Conservation (phyloP, 2,113 vertebrate genomes). For the Sander vitreus region DNA sequence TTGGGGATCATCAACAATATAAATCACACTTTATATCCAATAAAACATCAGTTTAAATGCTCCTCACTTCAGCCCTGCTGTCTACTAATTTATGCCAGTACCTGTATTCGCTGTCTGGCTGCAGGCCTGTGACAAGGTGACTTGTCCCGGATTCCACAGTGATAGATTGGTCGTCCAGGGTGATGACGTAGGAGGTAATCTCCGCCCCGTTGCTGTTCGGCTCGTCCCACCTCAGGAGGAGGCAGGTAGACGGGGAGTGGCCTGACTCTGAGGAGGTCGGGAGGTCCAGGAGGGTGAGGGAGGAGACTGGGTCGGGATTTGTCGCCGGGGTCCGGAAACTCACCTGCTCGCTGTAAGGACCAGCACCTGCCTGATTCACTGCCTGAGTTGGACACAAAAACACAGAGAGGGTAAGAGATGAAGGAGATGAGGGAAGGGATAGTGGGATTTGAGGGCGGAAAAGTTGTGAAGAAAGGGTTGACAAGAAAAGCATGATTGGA, state of each 20-base stretch:
- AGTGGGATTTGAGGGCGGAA: neutral
- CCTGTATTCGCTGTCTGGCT: conserved; percentile 96
- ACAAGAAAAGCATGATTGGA: neutral
- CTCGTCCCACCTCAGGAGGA: conserved; percentile 95
- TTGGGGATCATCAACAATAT: neutral
- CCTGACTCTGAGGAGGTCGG: conserved; percentile 79
- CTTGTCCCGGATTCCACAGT: conserved; percentile 86
- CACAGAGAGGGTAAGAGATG: neutral
- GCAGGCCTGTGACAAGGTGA: conserved; percentile 87
- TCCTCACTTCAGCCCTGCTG: neutral
- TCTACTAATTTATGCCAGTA: conserved; percentile 67
- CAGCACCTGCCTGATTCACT: conserved; percentile 92
- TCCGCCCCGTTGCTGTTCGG: conserved; percentile 94
- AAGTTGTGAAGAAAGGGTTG: neutral
- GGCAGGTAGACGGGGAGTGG: conserved; percentile 89
- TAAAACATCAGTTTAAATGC: neutral
- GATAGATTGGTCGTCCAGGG: conserved; percentile 87
- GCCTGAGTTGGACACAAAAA: conserved; percentile 82
- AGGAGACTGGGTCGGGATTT: conserved; percentile 86
- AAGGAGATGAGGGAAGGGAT: neutral
- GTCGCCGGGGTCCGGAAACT: conserved; percentile 91
- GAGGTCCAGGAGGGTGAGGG: conserved; percentile 87
- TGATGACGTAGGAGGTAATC: conserved; percentile 91
- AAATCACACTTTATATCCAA: neutral
- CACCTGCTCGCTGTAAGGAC: conserved; percentile 91